Evolutionary conservation across 2,113 vertebrate genomes (phyloP).

Genomic region (Rhegmatorhina hoffmannsi): DNA sequence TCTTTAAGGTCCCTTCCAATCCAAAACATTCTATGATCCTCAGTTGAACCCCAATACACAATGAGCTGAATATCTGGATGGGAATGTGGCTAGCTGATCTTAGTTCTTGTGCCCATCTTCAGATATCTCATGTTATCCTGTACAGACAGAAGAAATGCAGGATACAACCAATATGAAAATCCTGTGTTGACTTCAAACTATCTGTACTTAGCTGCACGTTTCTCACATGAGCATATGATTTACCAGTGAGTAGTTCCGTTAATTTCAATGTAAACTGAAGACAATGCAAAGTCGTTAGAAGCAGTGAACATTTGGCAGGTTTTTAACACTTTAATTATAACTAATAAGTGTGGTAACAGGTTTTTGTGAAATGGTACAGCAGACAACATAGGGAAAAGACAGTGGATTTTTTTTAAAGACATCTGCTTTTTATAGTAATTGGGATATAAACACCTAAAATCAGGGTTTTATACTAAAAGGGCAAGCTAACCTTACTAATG

Average conservation of each 20-base stretch:
- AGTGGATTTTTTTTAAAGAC: background rate
- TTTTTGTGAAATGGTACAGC: slow-evolving; percentile 31
- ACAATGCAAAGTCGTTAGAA: slow-evolving; percentile 35
- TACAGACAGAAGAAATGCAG: background rate
- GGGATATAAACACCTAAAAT: slow-evolving; percentile 70
- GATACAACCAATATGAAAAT: background rate
- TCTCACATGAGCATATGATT: background rate
- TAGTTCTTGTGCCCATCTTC: background rate
- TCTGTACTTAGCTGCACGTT: background rate
- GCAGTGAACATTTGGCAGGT: background rate
- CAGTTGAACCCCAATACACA: background rate
- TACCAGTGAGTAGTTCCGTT: background rate
- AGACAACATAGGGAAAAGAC: slow-evolving; percentile 1
- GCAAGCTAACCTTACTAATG: slow-evolving; percentile 77
- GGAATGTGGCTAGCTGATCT: background rate
- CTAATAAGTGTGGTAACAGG: slow-evolving; percentile 5
- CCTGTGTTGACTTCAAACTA: background rate
- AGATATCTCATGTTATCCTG: background rate
- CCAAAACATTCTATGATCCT: background rate
- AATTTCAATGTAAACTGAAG: background rate
- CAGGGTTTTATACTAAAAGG: slow-evolving; percentile 74
- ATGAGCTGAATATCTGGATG: background rate
- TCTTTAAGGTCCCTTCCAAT: background rate
- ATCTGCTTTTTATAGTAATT: slow-evolving; percentile 58
- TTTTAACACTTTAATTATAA: background rate